Evolutionary conservation across 2,888 invertebrate species (phyloP), one percentile per base, ranked within the genome.

Genomic region (Zygogramma bicolorata): DNA sequence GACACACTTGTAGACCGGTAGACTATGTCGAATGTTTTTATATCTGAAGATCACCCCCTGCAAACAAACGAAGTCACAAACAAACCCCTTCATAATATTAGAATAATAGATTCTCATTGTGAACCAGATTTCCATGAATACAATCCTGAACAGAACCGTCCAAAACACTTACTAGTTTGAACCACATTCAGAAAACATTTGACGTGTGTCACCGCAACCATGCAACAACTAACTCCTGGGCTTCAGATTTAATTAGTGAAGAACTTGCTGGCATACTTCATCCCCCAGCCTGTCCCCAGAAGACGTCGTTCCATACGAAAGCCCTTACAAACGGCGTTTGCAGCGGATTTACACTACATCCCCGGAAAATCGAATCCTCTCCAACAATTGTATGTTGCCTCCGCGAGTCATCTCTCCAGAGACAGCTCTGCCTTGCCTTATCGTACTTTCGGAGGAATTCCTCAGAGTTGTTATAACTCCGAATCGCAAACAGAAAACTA

Each of bases 191-290:
- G 66, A 62, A 68, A 65, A 42, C 68, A 67, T 71, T 71, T 71
- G 71, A 68, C 66, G 57, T 68, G 70, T 74, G 74, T 71, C 74
- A 74, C 71, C 71, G 68, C 68, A 71, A 65, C 67, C 49, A 66
- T n/a, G 62, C 63, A 76, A 75, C 73, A 71, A 75, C 71, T 73
- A 75, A 77, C 77, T 75, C 65, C 71, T 62, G 67, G 75, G 76
- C 73, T 75, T 77, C 65, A 69, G 75, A 77, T 77, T 78, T 77
- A 78, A 78, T 78, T 77, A 77, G 74, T 68, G 73, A 71, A 75
- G 77, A 75, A 75, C 71, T 77, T 78, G 65, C 66, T 68, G 57
- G 72, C 38, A n/a, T 38, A 13, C 13, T 46, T 62, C 42, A 62
- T 62, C 15, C 42, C 27, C 42, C 40, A 3, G 25, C 10, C 34